Evolutionary conservation across 2,113 vertebrate species (phyloP), one percentile per base, ranked within the genome.

Genomic region (Plecturocebus donacophilus): DNA sequence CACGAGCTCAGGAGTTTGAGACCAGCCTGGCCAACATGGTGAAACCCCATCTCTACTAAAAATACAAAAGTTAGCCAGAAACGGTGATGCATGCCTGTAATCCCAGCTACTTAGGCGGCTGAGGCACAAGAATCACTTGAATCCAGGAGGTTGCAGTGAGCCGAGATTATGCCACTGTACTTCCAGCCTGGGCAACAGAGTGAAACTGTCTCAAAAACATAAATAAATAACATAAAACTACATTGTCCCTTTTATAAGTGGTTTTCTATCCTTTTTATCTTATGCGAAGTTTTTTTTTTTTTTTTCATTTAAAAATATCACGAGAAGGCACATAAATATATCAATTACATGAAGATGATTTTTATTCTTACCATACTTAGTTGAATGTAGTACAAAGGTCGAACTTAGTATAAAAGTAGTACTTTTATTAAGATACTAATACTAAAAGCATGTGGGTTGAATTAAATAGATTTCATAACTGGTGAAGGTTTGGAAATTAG

Each of bases 401-500:
- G 86, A 96, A 82, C 66, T 93, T 84, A 54, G 13, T 84, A 40
- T 79, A 61, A 70, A 77, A 85, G 61, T 80, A 79, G 9, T 77
- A 75, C 20, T 87, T 95, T 71, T 45, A 47, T 30, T 87, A 61
- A 75, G 35, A 87, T 75, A 40, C n/a, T 79, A 16, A 87, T 68
- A 45, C 40, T 83, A 23, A 87, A 95, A 88, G 2, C 38, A 38
- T 84, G 30, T 70, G 1, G 23, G 21, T 68, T 40, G 45, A 86
- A 30, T 92, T 42, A 61, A 81, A 3, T 86, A 61, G 20, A 61
- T 94, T 83, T 91, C 20, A 87, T 92, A 56, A 71, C n/a, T 89
- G n/a, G 68, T 38, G 27, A 40, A 96, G 35, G 58, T 64, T 79
- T 87, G 30, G 38, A 95, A 95, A 49, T 90, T 97, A 81, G 17